Evolutionary conservation across 1,140 invertebrate genomes (phyloP).

Genomic region (Drosophila obscura): DNA sequence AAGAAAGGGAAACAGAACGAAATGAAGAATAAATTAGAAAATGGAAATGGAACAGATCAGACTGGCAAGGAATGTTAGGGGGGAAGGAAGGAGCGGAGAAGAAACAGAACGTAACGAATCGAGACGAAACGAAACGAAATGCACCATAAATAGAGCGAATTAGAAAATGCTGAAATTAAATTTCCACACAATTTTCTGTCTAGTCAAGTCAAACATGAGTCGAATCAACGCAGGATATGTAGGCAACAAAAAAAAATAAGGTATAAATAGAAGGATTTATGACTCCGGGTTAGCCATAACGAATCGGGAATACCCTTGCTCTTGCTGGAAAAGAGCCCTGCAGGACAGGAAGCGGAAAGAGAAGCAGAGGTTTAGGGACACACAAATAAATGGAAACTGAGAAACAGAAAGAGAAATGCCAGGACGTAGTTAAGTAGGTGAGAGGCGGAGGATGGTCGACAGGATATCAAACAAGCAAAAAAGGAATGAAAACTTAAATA

Average conservation of each 20-base stretch:
- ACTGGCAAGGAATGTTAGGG: too few relatives aligned
- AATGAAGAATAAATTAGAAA: too few relatives aligned
- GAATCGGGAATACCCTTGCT: conserved; percentile 12
- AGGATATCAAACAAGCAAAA: too few relatives aligned
- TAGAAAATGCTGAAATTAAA: conserved; percentile 49
- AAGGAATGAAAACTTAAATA: too few relatives aligned
- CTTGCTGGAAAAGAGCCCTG: not conserved
- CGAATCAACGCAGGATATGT: conserved; percentile 9
- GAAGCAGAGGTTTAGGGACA: too few relatives aligned
- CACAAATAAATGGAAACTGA: not conserved
- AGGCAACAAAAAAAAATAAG: not conserved
- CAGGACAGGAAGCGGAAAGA: too few relatives aligned
- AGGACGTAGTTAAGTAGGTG: conserved; percentile 3
- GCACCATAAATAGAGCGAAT: conserved; percentile 23
- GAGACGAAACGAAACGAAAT: not conserved
- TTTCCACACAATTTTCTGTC: conserved; percentile 44
- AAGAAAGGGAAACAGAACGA: too few relatives aligned
- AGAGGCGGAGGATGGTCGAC: not conserved
- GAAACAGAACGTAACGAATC: too few relatives aligned
- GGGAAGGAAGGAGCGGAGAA: too few relatives aligned
- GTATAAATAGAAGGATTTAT: not conserved
- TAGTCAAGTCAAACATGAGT: conserved; percentile 17
- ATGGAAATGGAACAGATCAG: too few relatives aligned
- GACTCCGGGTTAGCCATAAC: not conserved
- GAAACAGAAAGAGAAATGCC: conserved; percentile 5